Conservation (phyloP, 2,797 vertebrate species). For the Thalassophryne amazonica region DNA sequence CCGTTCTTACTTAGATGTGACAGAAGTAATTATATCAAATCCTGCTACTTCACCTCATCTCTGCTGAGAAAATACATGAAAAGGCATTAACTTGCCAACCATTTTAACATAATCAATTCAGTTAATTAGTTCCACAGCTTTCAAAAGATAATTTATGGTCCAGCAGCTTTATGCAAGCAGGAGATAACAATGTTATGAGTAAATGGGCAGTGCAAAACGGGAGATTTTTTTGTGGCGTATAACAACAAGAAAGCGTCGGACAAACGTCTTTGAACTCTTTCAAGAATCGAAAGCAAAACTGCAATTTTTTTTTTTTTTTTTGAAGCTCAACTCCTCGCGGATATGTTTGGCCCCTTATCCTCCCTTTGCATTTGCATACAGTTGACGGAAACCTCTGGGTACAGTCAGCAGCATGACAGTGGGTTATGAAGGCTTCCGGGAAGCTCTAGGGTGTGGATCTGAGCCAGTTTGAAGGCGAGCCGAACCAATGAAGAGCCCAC, state of each 20-base stretch:
- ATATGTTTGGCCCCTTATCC: slow-evolving; percentile 51
- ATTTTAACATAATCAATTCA: slow-evolving; percentile 38
- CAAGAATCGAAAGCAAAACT: slow-evolving; percentile 42
- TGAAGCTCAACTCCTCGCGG: slow-evolving; percentile 48
- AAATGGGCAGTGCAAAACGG: slow-evolving; percentile 33
- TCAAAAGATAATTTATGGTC: slow-evolving; percentile 41
- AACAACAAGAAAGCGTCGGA: slow-evolving; percentile 35
- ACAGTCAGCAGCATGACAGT: slow-evolving; percentile 73
- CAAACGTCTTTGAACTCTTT: slow-evolving; percentile 43
- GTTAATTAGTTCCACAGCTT: slow-evolving; percentile 52
- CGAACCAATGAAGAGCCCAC: slow-evolving; percentile 78
- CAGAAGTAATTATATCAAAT: slow-evolving; percentile 13
- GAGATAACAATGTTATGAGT: slow-evolving; percentile 49
- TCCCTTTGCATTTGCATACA: slow-evolving; percentile 59
- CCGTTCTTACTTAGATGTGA: slow-evolving; percentile 4
- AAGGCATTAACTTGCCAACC: slow-evolving; percentile 29
- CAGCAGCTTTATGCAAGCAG: slow-evolving; percentile 56
- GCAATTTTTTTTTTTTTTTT: too few species aligned
- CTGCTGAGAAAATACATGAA: slow-evolving; percentile 16
- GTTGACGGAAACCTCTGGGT: slow-evolving; percentile 67
- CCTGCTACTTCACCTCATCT: slow-evolving; percentile 3
- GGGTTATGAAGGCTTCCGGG: slow-evolving; percentile 75
- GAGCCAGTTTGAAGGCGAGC: slow-evolving; percentile 79
- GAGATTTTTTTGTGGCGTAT: slow-evolving; percentile 18
- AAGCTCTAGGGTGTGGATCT: slow-evolving; percentile 79